These are phyloP conservation scores for Trichoplusia ni DNA, from an alignment of 1,140 invertebrate species.

Conservation along the genomic window DNA sequence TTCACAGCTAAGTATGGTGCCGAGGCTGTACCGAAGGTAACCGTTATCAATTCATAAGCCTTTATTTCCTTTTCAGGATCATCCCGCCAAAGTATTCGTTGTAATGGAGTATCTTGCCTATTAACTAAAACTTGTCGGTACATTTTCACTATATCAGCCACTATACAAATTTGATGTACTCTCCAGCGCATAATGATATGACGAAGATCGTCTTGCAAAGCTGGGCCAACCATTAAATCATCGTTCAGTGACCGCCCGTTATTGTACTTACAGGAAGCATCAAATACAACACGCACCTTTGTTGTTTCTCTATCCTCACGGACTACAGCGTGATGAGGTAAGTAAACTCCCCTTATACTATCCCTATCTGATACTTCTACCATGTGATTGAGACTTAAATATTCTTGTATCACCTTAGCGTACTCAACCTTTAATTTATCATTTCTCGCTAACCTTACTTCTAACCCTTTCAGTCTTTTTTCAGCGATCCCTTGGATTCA, in stretches of 20 bases:
- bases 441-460: not conserved
- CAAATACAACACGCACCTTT: too few relatives aligned
- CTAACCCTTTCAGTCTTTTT: constrained; percentile 11
- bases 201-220: constrained; percentile 58
- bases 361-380: not conserved
- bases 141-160: constrained; percentile 65
- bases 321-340: too few relatives aligned
- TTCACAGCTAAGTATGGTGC: constrained; percentile 38
- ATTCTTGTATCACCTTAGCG: not conserved
- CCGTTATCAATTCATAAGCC: constrained; percentile 40
- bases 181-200: constrained; percentile 59
- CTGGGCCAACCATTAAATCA: constrained; percentile 51
- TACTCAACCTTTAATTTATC: not conserved
- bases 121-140: constrained; percentile 51
- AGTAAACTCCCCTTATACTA: too few relatives aligned
- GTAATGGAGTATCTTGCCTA: constrained; percentile 41
- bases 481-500: too few relatives aligned
- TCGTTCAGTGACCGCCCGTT: constrained; percentile 56
- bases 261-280: constrained; percentile 18
- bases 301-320: too few relatives aligned
- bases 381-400: not conserved
- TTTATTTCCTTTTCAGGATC: constrained; percentile 24
- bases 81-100: constrained; percentile 51
- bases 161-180: constrained; percentile 49
- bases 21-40: constrained; percentile 48